Evolutionary conservation across 1,140 invertebrate genomes (phyloP), one percentile per base, ranked within the genome.

Genomic region (Drosophila yakuba): DNA sequence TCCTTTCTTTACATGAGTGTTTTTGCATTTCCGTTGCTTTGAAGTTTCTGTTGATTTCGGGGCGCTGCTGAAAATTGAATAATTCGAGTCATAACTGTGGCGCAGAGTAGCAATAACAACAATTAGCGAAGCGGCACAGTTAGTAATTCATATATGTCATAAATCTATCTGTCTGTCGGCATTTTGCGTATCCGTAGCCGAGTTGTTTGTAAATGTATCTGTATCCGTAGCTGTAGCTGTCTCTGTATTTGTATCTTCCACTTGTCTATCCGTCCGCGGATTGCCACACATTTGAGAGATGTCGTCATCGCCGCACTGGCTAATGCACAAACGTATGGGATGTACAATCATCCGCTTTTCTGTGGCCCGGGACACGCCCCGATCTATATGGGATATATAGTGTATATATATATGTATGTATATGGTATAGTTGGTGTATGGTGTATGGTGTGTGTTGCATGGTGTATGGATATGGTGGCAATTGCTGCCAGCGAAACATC

Each of bases 111-210:
- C 32, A 74, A 41, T 59, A 62, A 44, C 66, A 88, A 80, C 85
- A 88, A 83, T 81, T 79, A 67, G 69, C 56, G 69, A 47, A 61
- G 68, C 68, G 59, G 67, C 78, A 69, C 74, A 73, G 78, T 67
- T 75, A 76, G 76, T 83, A 83, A 84, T 88, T 86, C 83, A 89
- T 89, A 83, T 85, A 83, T 88, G 84, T 89, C 83, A 88, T 88
- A 88, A 89, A 88, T 88, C 78, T 71, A 74, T 88, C 80, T 76
- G 57, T 88, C 80, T 76, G 57, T 88, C 81, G 59, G 39, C 45
- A 39, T 69, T 45, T 58, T 45, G 43, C 43, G 38, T 51, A 25
- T 60, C 41, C 52, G 15, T 69, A 36, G 58, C 39, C 41, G 36
- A 23, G 41, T 7, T 55, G 41, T 54, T 20, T 78, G 48, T 41